Evolutionary conservation across 2,888 invertebrate genomes (phyloP).

Genomic region (Ceraclea dissimilis): DNA sequence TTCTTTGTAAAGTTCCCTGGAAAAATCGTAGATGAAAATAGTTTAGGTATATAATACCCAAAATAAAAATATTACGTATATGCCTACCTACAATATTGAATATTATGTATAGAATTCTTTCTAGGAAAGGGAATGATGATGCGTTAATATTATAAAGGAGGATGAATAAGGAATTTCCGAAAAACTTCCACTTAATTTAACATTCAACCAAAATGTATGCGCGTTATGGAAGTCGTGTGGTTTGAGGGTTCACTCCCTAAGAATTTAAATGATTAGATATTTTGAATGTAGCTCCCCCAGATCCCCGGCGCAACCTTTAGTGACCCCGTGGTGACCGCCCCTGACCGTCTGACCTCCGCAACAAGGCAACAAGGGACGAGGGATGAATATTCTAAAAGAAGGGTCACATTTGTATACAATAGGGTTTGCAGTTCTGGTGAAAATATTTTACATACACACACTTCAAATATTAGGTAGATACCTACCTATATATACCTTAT

Average conservation of each 20-base stretch:
- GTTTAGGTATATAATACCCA: too few species aligned
- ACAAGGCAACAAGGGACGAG: too few species aligned
- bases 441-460: background rate
- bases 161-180: too few species aligned
- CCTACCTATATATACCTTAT: too few species aligned
- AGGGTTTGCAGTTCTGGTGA: background rate
- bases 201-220: constrained; percentile 19
- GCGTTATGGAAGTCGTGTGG: constrained; percentile 23
- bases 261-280: constrained; percentile 11
- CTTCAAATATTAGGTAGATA: too few species aligned
- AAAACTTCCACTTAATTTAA: constrained; percentile 21
- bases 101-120: too few species aligned
- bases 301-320: background rate
- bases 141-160: too few species aligned
- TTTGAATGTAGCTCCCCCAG: background rate
- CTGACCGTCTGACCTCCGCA: constrained; percentile 12
- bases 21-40: too few species aligned
- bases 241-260: constrained; percentile 23
- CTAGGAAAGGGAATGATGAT: too few species aligned
- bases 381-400: background rate
- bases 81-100: too few species aligned
- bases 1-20: too few species aligned
- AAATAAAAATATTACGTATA: too few species aligned
- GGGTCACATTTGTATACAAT: constrained; percentile 3
- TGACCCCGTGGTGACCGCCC: constrained; percentile 13